Evolutionary conservation across 2,797 vertebrate species (phyloP).

Genomic region (Hippocampus kuda): DNA sequence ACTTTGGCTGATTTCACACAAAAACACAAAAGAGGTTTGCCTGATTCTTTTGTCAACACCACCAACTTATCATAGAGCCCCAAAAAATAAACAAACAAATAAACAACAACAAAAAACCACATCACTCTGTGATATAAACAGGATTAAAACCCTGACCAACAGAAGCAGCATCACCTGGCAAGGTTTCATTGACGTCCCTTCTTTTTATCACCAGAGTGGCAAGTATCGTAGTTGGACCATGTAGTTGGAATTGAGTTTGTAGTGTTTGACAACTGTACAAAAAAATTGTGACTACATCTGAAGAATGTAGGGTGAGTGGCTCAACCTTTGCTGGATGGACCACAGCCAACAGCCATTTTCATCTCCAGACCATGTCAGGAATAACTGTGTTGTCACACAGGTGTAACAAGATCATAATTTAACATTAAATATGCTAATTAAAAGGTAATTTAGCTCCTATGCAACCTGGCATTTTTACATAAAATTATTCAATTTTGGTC

Average conservation of each 20-base stretch:
- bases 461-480: background rate
- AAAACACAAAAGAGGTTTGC: slow-evolving; percentile 2
- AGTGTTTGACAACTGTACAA: background rate
- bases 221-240: background rate
- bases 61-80: background rate
- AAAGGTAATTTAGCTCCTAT: background rate
- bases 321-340: background rate
- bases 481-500: background rate
- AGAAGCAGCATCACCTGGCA: too few species aligned
- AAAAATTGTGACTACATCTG: background rate
- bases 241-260: too few species aligned
- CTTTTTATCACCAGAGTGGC: background rate
- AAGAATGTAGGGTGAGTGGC: too few species aligned
- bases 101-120: too few species aligned
- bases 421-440: background rate
- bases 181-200: background rate
- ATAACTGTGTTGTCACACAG: background rate
- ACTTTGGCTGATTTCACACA: slow-evolving; percentile 23
- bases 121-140: too few species aligned
- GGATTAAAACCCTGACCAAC: too few species aligned
- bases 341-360: background rate
- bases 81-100: background rate
- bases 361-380: background rate
- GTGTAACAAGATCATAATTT: background rate
- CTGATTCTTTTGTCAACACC: slow-evolving; percentile 13